Conservation (phyloP, 2,797 vertebrate genomes). For the Anomalospiza imberbis region DNA sequence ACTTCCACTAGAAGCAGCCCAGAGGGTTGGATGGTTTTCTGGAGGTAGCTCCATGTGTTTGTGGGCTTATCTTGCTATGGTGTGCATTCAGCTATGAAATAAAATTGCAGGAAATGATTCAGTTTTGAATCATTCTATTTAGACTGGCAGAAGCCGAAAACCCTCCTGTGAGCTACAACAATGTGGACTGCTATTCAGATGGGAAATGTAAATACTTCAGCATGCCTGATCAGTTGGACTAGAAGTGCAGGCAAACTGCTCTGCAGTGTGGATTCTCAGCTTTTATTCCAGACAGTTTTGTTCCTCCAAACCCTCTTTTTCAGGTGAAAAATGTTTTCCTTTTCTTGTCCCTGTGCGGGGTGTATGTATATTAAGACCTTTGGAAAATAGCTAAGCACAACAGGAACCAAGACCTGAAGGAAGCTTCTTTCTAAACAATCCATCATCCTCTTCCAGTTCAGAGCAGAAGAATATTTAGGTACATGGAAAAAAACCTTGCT, state of each 20-base stretch:
- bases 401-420: constrained; percentile 40
- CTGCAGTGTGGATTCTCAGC: not conserved
- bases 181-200: constrained; percentile 44
- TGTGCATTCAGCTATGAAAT: constrained; percentile 68
- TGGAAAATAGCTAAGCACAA: constrained; percentile 19
- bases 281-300: constrained; percentile 33
- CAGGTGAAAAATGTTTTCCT: constrained; percentile 57
- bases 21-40: constrained; percentile 42
- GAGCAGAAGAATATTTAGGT: constrained; percentile 28
- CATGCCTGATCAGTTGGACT: constrained; percentile 25
- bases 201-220: constrained; percentile 56
- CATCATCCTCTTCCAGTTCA: constrained; percentile 52
- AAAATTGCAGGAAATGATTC: constrained; percentile 75
- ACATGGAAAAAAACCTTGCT: not conserved
- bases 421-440: constrained; percentile 53
- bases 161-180: constrained; percentile 60
- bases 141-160: constrained; percentile 63
- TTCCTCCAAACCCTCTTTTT: constrained; percentile 34
- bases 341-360: constrained; percentile 30
- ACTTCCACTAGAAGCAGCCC: constrained; percentile 15
- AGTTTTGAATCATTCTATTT: constrained; percentile 68
- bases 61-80: constrained; percentile 65
- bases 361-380: not conserved
- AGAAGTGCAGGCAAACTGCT: constrained; percentile 28
- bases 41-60: constrained; percentile 51